A percentile compares a stretch with the other conserved stretches of the same genome.
These are phyloP conservation scores for Falco biarmicus DNA, from an alignment of 2,797 vertebrate species.

Conservation along the genomic window DNA sequence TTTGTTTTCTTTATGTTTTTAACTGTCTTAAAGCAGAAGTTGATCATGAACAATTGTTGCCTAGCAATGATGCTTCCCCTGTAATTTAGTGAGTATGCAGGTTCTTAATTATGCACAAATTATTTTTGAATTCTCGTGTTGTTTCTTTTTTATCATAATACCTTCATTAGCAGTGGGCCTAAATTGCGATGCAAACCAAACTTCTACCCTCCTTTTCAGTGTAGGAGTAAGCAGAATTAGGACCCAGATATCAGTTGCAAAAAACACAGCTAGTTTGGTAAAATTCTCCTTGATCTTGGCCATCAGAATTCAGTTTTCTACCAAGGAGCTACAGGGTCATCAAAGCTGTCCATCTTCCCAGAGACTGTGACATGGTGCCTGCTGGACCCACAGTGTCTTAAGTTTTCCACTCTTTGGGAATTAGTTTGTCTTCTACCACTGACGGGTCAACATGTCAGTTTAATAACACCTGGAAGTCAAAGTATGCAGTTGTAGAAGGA, in stretches of 20 bases:
- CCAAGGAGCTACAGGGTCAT: background rate
- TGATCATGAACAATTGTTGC: constrained; percentile 6
- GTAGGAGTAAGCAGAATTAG: background rate
- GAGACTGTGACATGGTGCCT: background rate
- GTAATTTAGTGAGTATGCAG: background rate
- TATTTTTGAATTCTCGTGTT: background rate
- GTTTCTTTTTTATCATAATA: background rate
- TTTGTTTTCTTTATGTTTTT: background rate
- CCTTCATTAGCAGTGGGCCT: background rate
- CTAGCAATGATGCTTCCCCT: constrained; percentile 25
- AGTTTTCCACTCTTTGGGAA: background rate
- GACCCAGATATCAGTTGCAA: background rate
- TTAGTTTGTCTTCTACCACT: background rate
- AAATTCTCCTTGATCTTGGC: background rate
- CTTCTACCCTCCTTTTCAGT: background rate
- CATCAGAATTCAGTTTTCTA: background rate
- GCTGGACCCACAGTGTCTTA: background rate
- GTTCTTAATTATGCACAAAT: background rate
- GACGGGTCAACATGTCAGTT: background rate
- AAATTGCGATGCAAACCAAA: background rate
- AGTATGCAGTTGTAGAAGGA: background rate
- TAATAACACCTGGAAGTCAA: background rate
- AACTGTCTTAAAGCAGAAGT: background rate
- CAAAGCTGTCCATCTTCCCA: background rate
- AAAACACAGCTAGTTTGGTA: background rate